Base-by-base conservation (phyloP, 2,888 invertebrate species). In the Thereva nobilitata region DNA sequence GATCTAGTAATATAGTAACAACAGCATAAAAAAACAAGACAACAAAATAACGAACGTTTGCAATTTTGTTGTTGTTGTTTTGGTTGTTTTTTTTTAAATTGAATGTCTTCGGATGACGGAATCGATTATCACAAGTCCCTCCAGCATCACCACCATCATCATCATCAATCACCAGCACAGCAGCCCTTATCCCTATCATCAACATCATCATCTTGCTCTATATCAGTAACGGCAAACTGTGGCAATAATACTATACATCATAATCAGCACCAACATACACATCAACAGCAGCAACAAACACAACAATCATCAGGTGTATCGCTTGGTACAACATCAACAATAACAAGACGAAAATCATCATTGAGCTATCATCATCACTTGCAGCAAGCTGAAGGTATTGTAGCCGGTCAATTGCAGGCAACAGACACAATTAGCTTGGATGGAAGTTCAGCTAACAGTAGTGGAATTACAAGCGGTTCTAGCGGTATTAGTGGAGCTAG, bases 341-440 rank as follows among this genome's bases (percentile, higher is more conserved):
- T 55, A 35, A 74, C 78, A 3, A 73, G 77, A 6, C 66, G 71
- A 5, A 80, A 78, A 57, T 76, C 78, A n/a, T 74, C 75, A 10
- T 40, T 76, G 0, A 76, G 72, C 52, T 79, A 76, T 68, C 78
- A 78, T 41, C 72, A 75, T 23, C 77, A 78, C 49, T 63, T 75
- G 10, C 72, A 75, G 44, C 59, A 70, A 10, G 67, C 68, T 1
- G 45, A 67, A 35, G 72, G 71, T 10, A 67, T 71, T 8, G 71
- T 63, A 42, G 70, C 55, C n/a, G 49, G 49, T 12, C n/a, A 34
- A 8, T 41, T 40, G 6, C 54, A 65, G 4, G 34, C 12, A 7
- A 4, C 47, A 5, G 47, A 55, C 3, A 40, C 12, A 2, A 9
- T 35, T 9, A 45, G 57, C 9, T 7, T 38, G 7, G 34, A 34